Percentiles rank a stretch among this genome's conserved stretches.
These are phyloP conservation scores for Cactoblastis cactorum DNA, from an alignment of 2,888 invertebrate species.

Conservation along the genomic window DNA sequence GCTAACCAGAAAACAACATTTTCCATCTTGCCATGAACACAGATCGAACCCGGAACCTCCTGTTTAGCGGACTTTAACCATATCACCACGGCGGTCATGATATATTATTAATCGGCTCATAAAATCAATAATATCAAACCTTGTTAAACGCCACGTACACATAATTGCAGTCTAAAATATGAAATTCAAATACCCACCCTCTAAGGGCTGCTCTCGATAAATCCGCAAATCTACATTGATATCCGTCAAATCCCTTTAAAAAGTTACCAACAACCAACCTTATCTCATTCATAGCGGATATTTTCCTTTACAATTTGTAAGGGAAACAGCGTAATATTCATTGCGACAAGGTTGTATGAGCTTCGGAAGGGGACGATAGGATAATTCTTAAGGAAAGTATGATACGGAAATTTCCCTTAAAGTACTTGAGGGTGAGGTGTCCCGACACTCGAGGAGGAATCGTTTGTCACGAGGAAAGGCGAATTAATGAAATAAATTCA, in stretches of 20 bases:
- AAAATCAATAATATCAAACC: neutral
- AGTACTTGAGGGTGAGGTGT: slow-evolving; percentile 30
- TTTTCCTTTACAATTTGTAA: neutral
- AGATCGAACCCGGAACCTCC: no score
- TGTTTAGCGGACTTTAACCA: no score
- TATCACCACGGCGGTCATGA: no score
- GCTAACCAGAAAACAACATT: no score
- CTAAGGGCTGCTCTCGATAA: slow-evolving; percentile 4
- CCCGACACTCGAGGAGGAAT: slow-evolving; percentile 28
- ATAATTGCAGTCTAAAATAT: slow-evolving; percentile 6
- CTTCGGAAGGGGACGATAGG: slow-evolving; percentile 29
- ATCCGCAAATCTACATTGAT: slow-evolving; percentile 23
- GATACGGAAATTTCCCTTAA: slow-evolving; percentile 44
- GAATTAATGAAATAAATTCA: slow-evolving; percentile 10
- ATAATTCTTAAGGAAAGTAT: slow-evolving; percentile 38
- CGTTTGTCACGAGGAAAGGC: slow-evolving; percentile 18
- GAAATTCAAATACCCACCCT: slow-evolving; percentile 11
- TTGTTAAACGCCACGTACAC: neutral
- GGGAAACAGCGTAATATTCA: neutral
- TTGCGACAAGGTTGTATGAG: slow-evolving; percentile 31
- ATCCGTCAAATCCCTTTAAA: slow-evolving; percentile 33
- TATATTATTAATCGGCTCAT: no score
- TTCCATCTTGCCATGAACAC: no score
- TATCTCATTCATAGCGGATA: slow-evolving; percentile 22
- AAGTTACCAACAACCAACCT: slow-evolving; percentile 23